These are phyloP conservation scores for Lochmaea capreae DNA, from an alignment of 2,888 invertebrate species.

Conservation along the genomic window DNA sequence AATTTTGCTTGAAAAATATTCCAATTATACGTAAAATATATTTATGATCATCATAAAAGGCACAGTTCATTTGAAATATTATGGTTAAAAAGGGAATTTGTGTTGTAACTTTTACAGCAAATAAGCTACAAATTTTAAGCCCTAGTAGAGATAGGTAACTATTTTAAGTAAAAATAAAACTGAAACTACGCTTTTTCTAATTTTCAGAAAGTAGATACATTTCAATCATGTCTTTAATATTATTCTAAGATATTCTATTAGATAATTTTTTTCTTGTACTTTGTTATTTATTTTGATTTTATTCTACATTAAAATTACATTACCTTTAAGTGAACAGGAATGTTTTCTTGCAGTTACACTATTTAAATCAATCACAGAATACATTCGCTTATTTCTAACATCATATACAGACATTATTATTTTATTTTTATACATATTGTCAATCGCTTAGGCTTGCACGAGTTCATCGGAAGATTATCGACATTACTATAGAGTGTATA, in stretches of 20 bases:
- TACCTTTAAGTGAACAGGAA: not conserved
- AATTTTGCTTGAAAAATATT: too few relatives aligned
- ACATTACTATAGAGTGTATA: not conserved
- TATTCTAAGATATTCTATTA: too few relatives aligned
- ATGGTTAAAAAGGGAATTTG: not conserved
- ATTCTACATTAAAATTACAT: not conserved
- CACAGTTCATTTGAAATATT: not conserved
- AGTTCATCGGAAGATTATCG: not conserved
- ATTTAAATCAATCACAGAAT: not conserved
- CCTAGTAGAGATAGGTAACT: not conserved
- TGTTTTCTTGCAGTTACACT: not conserved
- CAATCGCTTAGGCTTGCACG: not conserved
- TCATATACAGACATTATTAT: constrained; percentile 3
- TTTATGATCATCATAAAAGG: not conserved
- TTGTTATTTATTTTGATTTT: constrained; percentile 7
- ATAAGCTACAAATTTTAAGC: not conserved
- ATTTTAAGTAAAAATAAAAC: not conserved
- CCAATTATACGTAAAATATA: too few relatives aligned
- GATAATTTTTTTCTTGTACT: not conserved
- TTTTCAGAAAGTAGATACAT: too few relatives aligned
- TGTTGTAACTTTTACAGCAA: too few relatives aligned
- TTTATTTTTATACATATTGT: not conserved
- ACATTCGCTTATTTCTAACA: not conserved
- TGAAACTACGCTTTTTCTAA: not conserved
- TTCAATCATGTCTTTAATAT: too few relatives aligned